phyloP scores from a whole-genome alignment of 2,888 invertebrate species.

The Caenorhabditis sulstoni region DNA sequence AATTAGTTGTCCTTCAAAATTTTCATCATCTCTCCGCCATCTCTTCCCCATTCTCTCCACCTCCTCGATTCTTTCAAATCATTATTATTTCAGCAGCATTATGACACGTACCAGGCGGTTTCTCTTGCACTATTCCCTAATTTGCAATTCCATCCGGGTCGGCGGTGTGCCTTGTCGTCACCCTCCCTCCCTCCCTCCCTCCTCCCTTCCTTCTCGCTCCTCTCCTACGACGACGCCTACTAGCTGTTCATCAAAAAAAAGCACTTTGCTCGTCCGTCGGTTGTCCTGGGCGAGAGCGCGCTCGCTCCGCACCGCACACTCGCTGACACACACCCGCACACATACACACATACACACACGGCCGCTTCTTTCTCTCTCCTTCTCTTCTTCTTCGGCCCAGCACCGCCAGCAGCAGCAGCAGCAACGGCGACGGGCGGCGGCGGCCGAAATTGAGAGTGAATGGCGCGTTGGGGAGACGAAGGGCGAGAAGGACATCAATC shows the following conservation, averaged over 20 bases:
- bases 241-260: slow-evolving; percentile 44
- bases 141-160: too few species aligned
- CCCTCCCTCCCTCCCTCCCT: not conserved
- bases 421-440: too few species aligned
- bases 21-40: too few species aligned
- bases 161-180: not conserved
- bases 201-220: not conserved
- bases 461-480: not conserved
- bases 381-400: too few species aligned
- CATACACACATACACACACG: too few species aligned
- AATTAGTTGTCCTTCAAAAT: too few species aligned
- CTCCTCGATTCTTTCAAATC: not conserved
- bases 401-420: too few species aligned
- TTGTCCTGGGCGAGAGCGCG: slow-evolving; percentile 23
- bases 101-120: not conserved
- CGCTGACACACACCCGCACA: not conserved
- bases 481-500: slow-evolving; percentile 3
- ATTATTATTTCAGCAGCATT: not conserved
- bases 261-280: slow-evolving; percentile 49
- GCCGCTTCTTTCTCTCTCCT: not conserved
- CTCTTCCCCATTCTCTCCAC: not conserved
- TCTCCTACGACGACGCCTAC: not conserved
- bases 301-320: not conserved
- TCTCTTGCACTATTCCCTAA: not conserved
- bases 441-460: too few species aligned